Percentiles rank a stretch among this genome's conserved stretches.
These are phyloP conservation scores for Elaphurus davidianus DNA, from an alignment of 2,113 vertebrate species.

Conservation along the genomic window DNA sequence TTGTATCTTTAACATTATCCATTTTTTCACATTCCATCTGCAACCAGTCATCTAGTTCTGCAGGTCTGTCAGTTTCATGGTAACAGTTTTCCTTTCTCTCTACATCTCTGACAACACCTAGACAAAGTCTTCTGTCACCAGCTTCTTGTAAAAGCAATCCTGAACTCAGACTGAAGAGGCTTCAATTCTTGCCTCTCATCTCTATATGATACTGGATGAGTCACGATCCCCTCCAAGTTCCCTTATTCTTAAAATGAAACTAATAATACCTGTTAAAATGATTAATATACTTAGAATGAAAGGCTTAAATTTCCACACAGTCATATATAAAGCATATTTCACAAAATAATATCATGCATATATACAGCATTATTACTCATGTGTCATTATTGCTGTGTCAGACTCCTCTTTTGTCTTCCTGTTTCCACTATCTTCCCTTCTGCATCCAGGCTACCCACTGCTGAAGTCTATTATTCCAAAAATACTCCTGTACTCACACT, in stretches of 20 bases:
- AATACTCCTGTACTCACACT: background rate
- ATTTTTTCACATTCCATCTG: background rate
- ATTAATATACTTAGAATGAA: background rate
- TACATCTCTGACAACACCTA: background rate
- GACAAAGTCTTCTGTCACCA: background rate
- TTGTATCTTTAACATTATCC: background rate
- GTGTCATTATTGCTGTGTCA: background rate
- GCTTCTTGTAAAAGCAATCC: background rate
- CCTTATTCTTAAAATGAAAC: background rate
- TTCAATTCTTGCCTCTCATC: background rate
- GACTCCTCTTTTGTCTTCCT: background rate
- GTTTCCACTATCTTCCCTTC: background rate
- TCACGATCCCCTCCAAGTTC: background rate
- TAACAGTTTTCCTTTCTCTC: background rate
- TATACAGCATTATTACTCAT: background rate
- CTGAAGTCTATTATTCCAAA: background rate
- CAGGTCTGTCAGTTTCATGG: background rate
- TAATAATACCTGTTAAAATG: background rate
- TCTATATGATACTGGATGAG: background rate
- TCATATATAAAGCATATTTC: background rate
- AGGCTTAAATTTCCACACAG: background rate
- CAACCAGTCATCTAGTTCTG: background rate
- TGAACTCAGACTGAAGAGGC: background rate
- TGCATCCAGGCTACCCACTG: background rate
- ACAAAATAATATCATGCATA: background rate